Conservation (phyloP, 2,113 vertebrate genomes). For the Turdus rufiventris region DNA sequence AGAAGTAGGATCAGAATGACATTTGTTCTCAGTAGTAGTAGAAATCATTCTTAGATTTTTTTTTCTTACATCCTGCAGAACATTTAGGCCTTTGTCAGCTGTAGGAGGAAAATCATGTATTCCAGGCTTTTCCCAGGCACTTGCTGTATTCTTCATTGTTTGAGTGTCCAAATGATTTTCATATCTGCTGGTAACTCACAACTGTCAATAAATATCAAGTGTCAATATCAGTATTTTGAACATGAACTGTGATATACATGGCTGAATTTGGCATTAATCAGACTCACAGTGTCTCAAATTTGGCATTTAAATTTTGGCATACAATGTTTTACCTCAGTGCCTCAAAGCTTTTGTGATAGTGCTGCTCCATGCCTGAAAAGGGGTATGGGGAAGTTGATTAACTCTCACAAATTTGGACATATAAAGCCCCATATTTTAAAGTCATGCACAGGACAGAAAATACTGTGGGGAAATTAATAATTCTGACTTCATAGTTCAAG, state of each 20-base stretch:
- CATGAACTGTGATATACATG: background rate
- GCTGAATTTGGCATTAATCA: background rate
- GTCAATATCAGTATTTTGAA: background rate
- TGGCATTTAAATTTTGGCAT: background rate
- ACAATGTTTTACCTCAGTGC: background rate
- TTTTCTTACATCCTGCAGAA: background rate
- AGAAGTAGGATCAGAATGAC: background rate
- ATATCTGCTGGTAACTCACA: background rate
- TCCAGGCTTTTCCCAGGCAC: background rate
- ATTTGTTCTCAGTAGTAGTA: background rate
- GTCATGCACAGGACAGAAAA: background rate
- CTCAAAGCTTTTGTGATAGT: background rate
- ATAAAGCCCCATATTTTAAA: background rate
- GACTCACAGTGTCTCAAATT: background rate
- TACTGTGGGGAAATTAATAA: background rate
- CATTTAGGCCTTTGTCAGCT: background rate
- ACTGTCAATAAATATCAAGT: no score
- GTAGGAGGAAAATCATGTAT: background rate
- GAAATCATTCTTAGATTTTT: background rate
- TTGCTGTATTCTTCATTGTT: background rate
- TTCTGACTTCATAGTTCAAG: background rate
- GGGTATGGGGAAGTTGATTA: background rate
- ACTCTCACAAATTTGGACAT: background rate
- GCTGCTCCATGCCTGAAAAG: background rate
- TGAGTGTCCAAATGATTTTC: background rate